Evolutionary conservation across 2,113 vertebrate species (phyloP).

Genomic region (Etheostoma cragini): DNA sequence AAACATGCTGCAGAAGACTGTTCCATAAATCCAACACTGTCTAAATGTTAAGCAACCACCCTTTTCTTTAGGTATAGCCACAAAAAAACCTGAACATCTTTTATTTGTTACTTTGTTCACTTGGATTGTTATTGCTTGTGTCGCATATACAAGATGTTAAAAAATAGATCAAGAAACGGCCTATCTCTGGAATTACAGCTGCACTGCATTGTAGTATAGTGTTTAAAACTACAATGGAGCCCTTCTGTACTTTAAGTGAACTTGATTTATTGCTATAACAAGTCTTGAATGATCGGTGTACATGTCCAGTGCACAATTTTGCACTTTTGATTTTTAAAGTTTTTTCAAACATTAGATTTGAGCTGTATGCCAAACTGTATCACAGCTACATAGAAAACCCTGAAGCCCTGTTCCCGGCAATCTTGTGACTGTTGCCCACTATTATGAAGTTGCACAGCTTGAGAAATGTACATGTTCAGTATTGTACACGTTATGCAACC

Average conservation of each 20-base stretch:
- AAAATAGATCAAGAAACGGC: slow-evolving; percentile 24
- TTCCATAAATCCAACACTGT: slow-evolving; percentile 24
- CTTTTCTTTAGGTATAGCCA: background rate
- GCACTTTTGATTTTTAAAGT: background rate
- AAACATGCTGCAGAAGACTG: slow-evolving; percentile 8
- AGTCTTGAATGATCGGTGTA: background rate
- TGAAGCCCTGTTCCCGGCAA: too few relatives aligned
- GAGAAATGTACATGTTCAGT: background rate
- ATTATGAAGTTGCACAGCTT: background rate
- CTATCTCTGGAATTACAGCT: background rate
- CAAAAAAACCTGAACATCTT: background rate
- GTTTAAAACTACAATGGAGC: background rate
- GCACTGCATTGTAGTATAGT: background rate
- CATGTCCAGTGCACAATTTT: background rate
- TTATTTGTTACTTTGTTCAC: background rate
- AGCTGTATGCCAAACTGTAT: background rate
- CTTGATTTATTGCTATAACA: background rate
- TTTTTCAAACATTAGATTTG: background rate
- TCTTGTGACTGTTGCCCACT: slow-evolving; percentile 10
- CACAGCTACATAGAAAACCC: too few relatives aligned
- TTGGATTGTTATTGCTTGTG: background rate
- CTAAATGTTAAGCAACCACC: background rate
- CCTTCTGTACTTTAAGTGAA: slow-evolving; percentile 7
- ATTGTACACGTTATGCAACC: slow-evolving; percentile 50
- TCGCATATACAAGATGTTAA: slow-evolving; percentile 3